These are phyloP conservation scores for Cephus pulcher DNA, from an alignment of 2,888 invertebrate species.

Conservation along the genomic window DNA sequence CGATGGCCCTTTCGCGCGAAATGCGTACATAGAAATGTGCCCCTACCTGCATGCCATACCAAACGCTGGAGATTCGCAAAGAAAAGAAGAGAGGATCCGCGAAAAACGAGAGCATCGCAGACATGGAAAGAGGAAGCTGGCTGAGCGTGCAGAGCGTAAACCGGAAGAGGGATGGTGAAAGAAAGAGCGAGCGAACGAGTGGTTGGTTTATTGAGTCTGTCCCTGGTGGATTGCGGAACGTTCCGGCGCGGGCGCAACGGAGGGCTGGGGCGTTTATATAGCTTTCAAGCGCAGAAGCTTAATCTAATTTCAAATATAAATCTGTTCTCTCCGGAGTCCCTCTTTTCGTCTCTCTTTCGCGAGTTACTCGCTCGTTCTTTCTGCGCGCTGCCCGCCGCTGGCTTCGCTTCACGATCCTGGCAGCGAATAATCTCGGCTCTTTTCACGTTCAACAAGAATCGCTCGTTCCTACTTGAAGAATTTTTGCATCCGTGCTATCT, in stretches of 20 bases:
- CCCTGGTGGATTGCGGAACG: constrained; percentile 54
- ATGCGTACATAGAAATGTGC: not conserved
- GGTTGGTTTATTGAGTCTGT: constrained; percentile 63
- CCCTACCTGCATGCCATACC: not conserved
- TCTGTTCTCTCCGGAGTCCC: constrained; percentile 56
- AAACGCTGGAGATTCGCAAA: not conserved
- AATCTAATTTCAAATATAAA: constrained; percentile 67
- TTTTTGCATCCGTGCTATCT: not conserved
- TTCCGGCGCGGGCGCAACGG: constrained; percentile 40
- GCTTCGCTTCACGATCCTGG: constrained; percentile 48
- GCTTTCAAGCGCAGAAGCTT: constrained; percentile 67
- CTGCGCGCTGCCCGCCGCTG: constrained; percentile 20
- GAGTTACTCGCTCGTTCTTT: constrained; percentile 13
- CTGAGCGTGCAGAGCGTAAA: not conserved
- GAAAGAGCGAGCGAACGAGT: constrained; percentile 52
- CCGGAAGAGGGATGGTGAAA: constrained; percentile 29
- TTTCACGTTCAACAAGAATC: constrained; percentile 15
- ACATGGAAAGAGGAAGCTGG: constrained; percentile 5
- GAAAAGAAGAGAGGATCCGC: not conserved
- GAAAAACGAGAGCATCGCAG: not conserved
- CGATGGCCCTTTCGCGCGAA: constrained; percentile 26
- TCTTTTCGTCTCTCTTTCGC: constrained; percentile 36
- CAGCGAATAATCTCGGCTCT: constrained; percentile 51
- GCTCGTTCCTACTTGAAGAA: not conserved
- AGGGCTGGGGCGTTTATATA: constrained; percentile 62